These are phyloP conservation scores for Seriola quinqueradiata DNA, from an alignment of 2,113 vertebrate genomes.

Conservation along the genomic window DNA sequence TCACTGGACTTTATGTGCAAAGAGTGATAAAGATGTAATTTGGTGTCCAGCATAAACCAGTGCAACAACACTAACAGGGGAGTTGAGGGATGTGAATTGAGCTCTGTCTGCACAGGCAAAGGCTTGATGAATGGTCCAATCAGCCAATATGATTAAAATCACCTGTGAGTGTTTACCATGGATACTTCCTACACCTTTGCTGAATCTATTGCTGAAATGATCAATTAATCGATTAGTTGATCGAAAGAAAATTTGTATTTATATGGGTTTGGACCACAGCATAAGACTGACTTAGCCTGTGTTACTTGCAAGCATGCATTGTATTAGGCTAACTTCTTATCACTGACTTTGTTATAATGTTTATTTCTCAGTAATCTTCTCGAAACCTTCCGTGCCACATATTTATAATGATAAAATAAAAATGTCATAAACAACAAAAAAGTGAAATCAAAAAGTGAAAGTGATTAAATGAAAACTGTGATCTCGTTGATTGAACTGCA, in stretches of 20 bases:
- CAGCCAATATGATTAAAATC: conserved; percentile 15
- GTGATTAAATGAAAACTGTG: neutral
- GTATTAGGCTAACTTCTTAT: neutral
- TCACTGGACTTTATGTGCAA: neutral
- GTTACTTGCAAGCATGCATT: neutral
- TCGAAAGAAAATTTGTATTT: neutral
- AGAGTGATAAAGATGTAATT: conserved; percentile 22
- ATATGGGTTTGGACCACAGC: neutral
- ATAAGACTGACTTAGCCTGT: neutral
- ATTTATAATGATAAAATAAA: neutral
- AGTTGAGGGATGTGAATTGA: conserved; percentile 6
- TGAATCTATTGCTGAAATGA: neutral
- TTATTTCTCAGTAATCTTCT: neutral
- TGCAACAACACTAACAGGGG: conserved; percentile 5
- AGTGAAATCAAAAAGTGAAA: neutral
- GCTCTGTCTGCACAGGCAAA: neutral
- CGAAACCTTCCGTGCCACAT: neutral
- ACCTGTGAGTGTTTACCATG: neutral
- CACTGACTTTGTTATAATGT: neutral
- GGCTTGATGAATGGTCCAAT: conserved; percentile 29
- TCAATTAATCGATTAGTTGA: neutral
- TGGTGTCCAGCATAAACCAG: conserved; percentile 15
- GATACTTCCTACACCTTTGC: neutral
- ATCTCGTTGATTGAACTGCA: neutral
- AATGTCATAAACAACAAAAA: neutral